Evolutionary conservation across 1,140 invertebrate species (phyloP).

Genomic region (Magallana angulata): DNA sequence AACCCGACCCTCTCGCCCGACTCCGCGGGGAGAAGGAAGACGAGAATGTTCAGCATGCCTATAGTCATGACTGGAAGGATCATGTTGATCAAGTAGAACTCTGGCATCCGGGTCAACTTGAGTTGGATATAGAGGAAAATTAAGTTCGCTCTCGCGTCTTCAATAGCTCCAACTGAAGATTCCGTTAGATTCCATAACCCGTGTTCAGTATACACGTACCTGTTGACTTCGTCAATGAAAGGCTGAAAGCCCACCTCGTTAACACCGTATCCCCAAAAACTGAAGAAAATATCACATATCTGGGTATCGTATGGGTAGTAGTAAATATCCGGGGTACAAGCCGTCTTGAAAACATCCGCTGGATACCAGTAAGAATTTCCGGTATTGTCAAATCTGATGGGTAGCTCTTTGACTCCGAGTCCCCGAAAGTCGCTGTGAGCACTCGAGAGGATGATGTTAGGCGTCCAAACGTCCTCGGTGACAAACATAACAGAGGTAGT

Average conservation of each 20-base stretch:
- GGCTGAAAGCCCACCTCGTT: background rate
- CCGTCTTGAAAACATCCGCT: slow-evolving; percentile 76
- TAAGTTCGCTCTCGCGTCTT: background rate
- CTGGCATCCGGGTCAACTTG: slow-evolving; percentile 40
- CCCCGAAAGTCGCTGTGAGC: slow-evolving; percentile 26
- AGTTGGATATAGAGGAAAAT: background rate
- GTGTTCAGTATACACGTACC: background rate
- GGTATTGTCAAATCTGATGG: slow-evolving; percentile 24
- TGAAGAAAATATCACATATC: slow-evolving; percentile 21
- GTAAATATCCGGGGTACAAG: slow-evolving; percentile 59
- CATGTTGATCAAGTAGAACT: slow-evolving; percentile 41
- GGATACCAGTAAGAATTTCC: slow-evolving; percentile 81
- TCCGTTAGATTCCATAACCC: slow-evolving; percentile 40
- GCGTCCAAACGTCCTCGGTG: slow-evolving; percentile 50
- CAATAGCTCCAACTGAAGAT: background rate
- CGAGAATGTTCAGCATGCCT: slow-evolving; percentile 44
- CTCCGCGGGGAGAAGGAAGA: slow-evolving; percentile 52
- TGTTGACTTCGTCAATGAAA: background rate
- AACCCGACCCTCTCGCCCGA: slow-evolving; percentile 52
- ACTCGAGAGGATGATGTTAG: slow-evolving; percentile 47
- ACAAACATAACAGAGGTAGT: background rate
- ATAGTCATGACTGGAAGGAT: slow-evolving; percentile 42
- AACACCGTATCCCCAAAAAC: background rate
- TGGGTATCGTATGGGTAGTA: slow-evolving; percentile 68
- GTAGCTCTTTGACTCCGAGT: slow-evolving; percentile 42